A percentile compares a stretch with the other conserved stretches of the same genome.
Evolutionary conservation across 1,140 invertebrate genomes (phyloP).

Genomic region (Neelides sp.): DNA sequence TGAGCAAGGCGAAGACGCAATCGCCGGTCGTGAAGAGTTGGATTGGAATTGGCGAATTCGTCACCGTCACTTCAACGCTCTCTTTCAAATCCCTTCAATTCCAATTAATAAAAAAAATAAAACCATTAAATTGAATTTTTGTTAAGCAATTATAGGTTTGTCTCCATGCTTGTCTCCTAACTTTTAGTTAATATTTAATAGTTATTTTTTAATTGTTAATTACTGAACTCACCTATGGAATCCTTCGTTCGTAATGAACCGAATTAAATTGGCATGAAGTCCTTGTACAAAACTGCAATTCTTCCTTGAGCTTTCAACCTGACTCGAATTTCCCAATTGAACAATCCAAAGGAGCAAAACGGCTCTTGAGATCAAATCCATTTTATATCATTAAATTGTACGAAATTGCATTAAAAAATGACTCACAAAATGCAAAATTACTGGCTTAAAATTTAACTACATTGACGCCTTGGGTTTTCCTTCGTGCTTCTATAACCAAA

Average conservation of each 20-base stretch:
- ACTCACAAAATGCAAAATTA: neutral
- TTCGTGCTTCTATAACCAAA: too few species aligned
- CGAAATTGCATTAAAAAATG: neutral
- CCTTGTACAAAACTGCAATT: slow-evolving; percentile 24
- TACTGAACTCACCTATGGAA: slow-evolving; percentile 25
- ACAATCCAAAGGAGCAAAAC: too few species aligned
- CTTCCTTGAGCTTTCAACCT: slow-evolving; percentile 9
- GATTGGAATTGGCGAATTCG: slow-evolving; percentile 24
- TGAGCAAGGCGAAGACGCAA: slow-evolving; percentile 23
- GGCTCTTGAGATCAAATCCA: too few species aligned
- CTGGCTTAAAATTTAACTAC: too few species aligned
- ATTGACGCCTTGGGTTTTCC: too few species aligned
- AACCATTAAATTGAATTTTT: too few species aligned
- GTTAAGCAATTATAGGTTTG: too few species aligned
- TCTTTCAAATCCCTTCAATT: slow-evolving; percentile 25
- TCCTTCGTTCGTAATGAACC: slow-evolving; percentile 30
- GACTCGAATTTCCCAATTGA: too few species aligned
- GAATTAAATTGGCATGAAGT: slow-evolving; percentile 27
- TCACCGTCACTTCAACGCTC: slow-evolving; percentile 28
- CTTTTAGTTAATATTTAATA: neutral
- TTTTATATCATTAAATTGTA: neutral
- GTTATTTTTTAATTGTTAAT: too few species aligned
- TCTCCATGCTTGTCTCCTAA: too few species aligned
- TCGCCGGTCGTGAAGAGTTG: slow-evolving; percentile 21
- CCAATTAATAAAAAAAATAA: slow-evolving; percentile 1